Percentiles rank a stretch among this genome's conserved stretches.
These are phyloP conservation scores for Hemiprocne comata DNA, from an alignment of 2,113 vertebrate genomes.

Conservation along the genomic window DNA sequence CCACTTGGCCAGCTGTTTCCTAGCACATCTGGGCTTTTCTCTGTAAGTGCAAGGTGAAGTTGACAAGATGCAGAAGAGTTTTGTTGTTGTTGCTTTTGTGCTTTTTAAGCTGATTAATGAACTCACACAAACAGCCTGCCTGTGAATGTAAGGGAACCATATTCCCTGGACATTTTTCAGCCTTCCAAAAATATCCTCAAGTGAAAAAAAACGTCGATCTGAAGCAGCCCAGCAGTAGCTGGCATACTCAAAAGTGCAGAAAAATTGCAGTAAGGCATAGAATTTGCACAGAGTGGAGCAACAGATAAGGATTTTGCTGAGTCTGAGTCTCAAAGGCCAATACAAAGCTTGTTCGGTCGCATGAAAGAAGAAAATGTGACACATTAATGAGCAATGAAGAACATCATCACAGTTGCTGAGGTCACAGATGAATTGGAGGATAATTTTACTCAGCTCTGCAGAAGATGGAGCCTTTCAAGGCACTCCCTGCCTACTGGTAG, in stretches of 20 bases:
- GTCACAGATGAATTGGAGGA: neutral
- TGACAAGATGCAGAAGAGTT: neutral
- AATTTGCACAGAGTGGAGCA: no score
- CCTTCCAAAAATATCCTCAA: neutral
- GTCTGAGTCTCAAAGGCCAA: fast-evolving
- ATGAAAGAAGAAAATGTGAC: neutral
- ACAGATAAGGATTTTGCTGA: neutral
- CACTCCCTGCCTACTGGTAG: neutral
- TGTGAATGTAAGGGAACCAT: neutral
- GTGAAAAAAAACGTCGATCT: neutral
- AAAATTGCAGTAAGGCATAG: neutral
- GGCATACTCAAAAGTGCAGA: neutral
- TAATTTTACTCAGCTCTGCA: neutral
- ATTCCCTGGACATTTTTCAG: neutral
- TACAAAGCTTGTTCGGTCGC: neutral
- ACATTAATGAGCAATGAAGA: neutral
- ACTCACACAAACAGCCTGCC: neutral
- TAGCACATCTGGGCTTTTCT: neutral
- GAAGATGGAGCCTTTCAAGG: neutral
- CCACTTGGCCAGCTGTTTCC: neutral
- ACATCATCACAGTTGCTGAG: neutral
- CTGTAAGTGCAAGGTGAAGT: neutral
- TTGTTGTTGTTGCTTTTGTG: neutral
- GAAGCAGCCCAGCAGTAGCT: neutral
- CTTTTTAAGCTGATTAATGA: neutral